Evolutionary conservation across 2,888 invertebrate species (phyloP).

Genomic region (Platynereis dumerilii): DNA sequence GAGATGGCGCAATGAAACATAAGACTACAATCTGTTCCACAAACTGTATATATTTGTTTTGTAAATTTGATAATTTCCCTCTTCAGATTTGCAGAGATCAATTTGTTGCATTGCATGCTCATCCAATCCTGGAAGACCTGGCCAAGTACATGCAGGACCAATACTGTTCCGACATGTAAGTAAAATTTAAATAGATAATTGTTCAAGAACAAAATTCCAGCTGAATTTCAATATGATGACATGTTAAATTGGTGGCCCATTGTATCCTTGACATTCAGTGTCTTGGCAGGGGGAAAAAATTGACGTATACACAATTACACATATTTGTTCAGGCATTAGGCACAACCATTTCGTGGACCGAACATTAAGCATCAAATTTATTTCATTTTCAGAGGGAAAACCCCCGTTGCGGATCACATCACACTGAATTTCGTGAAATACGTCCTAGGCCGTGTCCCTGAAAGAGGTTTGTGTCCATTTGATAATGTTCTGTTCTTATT

Average conservation of each 20-base stretch:
- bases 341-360: too few species aligned
- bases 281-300: too few species aligned
- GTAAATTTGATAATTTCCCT: too few species aligned
- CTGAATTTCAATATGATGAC: too few species aligned
- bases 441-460: conserved; percentile 38
- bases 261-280: too few species aligned
- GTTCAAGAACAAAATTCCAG: too few species aligned
- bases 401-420: conserved; percentile 5
- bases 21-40: background rate
- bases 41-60: background rate
- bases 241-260: too few species aligned
- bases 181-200: background rate
- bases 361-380: too few species aligned
- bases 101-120: conserved; percentile 92
- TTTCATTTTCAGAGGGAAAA: conserved; percentile 11
- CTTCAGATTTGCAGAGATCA: conserved; percentile 93
- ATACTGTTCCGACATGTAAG: conserved; percentile 33
- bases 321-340: too few species aligned
- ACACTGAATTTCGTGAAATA: conserved; percentile 30
- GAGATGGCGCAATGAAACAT: too few species aligned
- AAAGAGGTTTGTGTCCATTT: conserved; percentile 36
- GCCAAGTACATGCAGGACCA: conserved; percentile 74
- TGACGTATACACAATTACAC: too few species aligned
- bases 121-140: conserved; percentile 88
- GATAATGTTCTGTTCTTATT: background rate